Evolutionary conservation across 2,113 vertebrate species (phyloP), one percentile per base, ranked within the genome.

Genomic region (Esox niger): DNA sequence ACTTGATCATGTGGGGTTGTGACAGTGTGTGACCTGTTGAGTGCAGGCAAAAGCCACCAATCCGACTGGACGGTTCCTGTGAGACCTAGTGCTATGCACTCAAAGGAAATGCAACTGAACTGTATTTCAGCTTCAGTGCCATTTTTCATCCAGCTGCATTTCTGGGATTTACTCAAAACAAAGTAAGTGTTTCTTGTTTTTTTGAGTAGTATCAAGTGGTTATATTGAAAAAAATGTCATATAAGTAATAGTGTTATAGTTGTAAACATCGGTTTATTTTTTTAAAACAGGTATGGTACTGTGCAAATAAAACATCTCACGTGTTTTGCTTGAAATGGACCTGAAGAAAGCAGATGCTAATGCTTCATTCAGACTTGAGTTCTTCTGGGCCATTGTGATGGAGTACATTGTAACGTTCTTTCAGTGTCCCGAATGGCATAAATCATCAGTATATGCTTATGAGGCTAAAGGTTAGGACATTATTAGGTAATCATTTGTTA

Each of bases 111-210:
- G 38, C 20, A 15, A 30, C 47, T 61, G 7, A 6, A 54, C n/a
- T 78, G 75, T 58, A 73, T 38, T 72, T 74, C 29, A 62, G 29
- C 38, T 23, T 52, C 47, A 52, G 47, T 21, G n/a, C 5, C n/a
- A 52, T 21, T 52, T 52, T 49, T 21, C 20, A 52, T 52, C 47
- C 21, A 23, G 8, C 15, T 43, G 38, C 38, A 43, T 20, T 73
- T 30, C 43, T 62, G 64, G 78, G 85, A 87, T 74, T 73, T 27
- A 67, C 70, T 31, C 17, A 73, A 63, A 26, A 76, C 26, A 79
- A 4, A 85, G 90, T 91, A 88, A 87, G 60, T 66, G 33, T 62
- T 17, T 8, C 1, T 60, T 52, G n/a, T 52, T n/a, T 21, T n/a
- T n/a, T n/a, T n/a, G n/a, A n/a, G n/a, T n/a, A n/a, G n/a, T n/a